Percentiles rank a stretch among this genome's conserved stretches.
These are phyloP conservation scores for Drosophila varians DNA, from an alignment of 1,140 invertebrate genomes.

Conservation along the genomic window DNA sequence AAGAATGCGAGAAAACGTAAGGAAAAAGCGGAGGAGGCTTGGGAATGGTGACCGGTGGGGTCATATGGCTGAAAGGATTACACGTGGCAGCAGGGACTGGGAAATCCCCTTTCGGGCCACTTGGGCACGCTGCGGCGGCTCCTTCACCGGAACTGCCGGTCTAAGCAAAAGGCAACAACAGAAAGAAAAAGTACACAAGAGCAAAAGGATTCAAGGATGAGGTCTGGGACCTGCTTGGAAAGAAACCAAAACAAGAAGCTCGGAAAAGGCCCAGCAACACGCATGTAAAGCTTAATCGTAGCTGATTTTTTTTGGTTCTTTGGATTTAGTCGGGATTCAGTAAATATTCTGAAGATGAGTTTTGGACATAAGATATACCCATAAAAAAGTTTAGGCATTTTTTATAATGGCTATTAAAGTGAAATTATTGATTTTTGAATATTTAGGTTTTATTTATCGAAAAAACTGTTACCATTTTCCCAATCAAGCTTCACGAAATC, in stretches of 20 bases:
- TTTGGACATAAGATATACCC: neutral
- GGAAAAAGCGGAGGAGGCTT: constrained; percentile 1
- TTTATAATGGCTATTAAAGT: too few species aligned
- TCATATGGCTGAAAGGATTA: constrained; percentile 65
- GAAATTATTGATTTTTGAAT: too few species aligned
- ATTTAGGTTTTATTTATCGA: neutral
- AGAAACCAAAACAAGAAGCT: constrained; percentile 6
- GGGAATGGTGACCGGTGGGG: constrained; percentile 20
- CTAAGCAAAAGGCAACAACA: constrained; percentile 45
- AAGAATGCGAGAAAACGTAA: constrained; percentile 12
- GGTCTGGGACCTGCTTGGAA: neutral
- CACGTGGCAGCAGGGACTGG: constrained; percentile 42
- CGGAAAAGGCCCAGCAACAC: constrained; percentile 11
- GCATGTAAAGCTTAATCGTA: constrained; percentile 29
- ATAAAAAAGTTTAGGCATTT: too few species aligned
- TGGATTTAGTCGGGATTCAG: neutral
- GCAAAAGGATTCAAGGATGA: constrained; percentile 7
- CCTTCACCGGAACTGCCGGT: constrained; percentile 56
- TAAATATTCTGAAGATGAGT: neutral
- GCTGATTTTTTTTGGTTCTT: neutral
- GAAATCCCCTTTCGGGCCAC: constrained; percentile 62
- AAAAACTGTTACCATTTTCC: neutral
- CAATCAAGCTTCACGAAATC: neutral
- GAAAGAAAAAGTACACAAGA: constrained; percentile 14
- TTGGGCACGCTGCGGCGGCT: constrained; percentile 67